Evolutionary conservation across 1,140 invertebrate species (phyloP).

Genomic region (Psix sp.): DNA sequence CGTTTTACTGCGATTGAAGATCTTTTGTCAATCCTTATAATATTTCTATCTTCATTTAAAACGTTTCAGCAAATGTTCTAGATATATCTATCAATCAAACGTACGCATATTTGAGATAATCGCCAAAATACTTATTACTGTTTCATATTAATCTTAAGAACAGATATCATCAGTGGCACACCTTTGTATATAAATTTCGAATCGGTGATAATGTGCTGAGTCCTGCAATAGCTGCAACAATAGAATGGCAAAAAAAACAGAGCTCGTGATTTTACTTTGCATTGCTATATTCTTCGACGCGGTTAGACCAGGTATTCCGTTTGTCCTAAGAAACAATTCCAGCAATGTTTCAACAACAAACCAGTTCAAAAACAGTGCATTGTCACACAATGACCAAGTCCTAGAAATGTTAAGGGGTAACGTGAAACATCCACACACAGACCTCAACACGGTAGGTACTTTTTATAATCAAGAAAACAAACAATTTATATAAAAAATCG

Average conservation of each 20-base stretch:
- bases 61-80: slow-evolving; percentile 20
- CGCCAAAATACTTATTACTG: slow-evolving; percentile 31
- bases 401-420: not conserved
- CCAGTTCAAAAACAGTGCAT: not conserved
- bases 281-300: slow-evolving; percentile 13
- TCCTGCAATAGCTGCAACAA: slow-evolving; percentile 42
- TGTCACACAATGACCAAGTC: not conserved
- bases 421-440: slow-evolving; percentile 14
- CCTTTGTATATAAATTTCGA: slow-evolving; percentile 54
- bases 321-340: slow-evolving; percentile 3
- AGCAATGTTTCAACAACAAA: not conserved
- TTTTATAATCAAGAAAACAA: not conserved
- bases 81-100: slow-evolving; percentile 42
- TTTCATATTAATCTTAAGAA: slow-evolving; percentile 34
- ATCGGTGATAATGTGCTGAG: slow-evolving; percentile 21
- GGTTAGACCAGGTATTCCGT: slow-evolving; percentile 12
- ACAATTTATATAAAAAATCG: too few species aligned
- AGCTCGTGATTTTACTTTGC: slow-evolving; percentile 15
- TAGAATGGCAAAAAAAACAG: slow-evolving; percentile 36
- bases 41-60: slow-evolving; percentile 3
- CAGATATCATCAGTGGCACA: slow-evolving; percentile 32
- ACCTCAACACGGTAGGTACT: slow-evolving; percentile 25
- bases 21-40: too few species aligned
- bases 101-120: slow-evolving; percentile 50
- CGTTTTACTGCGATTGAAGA: too few species aligned